Conservation (phyloP, 2,113 vertebrate species). For the Amphiprion percula region DNA sequence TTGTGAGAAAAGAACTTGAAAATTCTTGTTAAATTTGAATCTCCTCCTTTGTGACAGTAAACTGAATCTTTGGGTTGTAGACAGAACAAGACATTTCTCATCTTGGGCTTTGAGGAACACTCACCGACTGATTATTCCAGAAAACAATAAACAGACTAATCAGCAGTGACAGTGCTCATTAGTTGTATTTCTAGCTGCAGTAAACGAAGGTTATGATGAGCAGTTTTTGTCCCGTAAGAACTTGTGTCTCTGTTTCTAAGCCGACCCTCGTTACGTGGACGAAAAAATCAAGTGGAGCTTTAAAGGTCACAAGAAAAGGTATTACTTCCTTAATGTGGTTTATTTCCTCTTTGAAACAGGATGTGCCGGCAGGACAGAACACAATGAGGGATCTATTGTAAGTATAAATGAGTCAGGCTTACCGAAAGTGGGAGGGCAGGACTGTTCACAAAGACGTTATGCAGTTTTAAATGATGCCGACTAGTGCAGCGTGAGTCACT, state of each 20-base stretch:
- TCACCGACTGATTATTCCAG: too few relatives aligned
- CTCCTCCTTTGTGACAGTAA: too few relatives aligned
- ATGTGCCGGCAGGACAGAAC: neutral
- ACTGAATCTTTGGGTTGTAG: too few relatives aligned
- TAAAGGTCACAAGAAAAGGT: conserved; percentile 8
- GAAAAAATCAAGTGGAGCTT: neutral
- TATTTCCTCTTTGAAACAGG: conserved; percentile 13
- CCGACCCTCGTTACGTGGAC: neutral
- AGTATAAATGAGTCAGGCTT: neutral
- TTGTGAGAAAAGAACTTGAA: too few relatives aligned
- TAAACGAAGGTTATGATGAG: too few relatives aligned
- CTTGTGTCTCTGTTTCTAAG: neutral
- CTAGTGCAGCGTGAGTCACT: neutral
- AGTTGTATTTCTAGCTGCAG: too few relatives aligned
- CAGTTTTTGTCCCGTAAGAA: neutral
- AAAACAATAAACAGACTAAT: too few relatives aligned
- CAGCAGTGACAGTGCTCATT: too few relatives aligned
- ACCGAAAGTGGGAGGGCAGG: neutral
- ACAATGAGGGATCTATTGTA: conserved; percentile 28
- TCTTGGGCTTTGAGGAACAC: too few relatives aligned
- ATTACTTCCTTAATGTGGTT: conserved; percentile 31
- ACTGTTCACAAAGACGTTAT: neutral
- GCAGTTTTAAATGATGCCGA: too few relatives aligned
- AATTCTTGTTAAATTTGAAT: too few relatives aligned
- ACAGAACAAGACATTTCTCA: too few relatives aligned